Base-by-base conservation (phyloP, 2,888 invertebrate species). In the Synanthedon vespiformis region DNA sequence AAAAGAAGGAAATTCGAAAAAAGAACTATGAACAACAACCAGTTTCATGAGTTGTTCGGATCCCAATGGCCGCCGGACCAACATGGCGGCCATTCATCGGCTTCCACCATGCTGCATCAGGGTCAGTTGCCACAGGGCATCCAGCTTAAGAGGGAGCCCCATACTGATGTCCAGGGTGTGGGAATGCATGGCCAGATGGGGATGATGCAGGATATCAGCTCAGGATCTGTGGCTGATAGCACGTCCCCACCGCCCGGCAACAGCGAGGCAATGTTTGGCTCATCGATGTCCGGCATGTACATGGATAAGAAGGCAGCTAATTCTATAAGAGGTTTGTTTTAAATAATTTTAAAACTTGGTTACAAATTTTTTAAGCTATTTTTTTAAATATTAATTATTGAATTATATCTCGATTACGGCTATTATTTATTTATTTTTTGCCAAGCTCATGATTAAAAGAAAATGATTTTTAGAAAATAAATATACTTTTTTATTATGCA, bases 231-330 rank as follows among this genome's bases (percentile, higher is more conserved):
- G 18, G 89, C 89, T 2, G 90, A 90, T 64, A 90, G 90, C 58
- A 89, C 90, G 10, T 90, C 90, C 0, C 90, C 90, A 0, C 90
- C 91, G 0, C 89, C 90, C 0, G 81, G 84, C 12, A 75, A 72
- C 61, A 77, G 78, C 56, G 85, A 85, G 48, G 80, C 80, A n/a
- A 80, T 87, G 74, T 80, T 82, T 58, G 82, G 85, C 51, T 76
- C 88, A 0, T 78, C 81, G 0, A 74, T 88, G 55, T 74, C 82
- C 18, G 82, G 80, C 40, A 82, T 87, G 81, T 89, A 88, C 54
- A 89, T 89, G 75, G 89, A 90, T 61, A 86, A 89, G 72, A 90
- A 90, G 72, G 89, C 87, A 56, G 90, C 89, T 53, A 92, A 91
- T 71, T 91, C 91, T 51, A 92, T 92, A 60, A 80, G 91, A 91